Conservation (phyloP, 2,797 vertebrate species). For the Bovichtus diacanthus region DNA sequence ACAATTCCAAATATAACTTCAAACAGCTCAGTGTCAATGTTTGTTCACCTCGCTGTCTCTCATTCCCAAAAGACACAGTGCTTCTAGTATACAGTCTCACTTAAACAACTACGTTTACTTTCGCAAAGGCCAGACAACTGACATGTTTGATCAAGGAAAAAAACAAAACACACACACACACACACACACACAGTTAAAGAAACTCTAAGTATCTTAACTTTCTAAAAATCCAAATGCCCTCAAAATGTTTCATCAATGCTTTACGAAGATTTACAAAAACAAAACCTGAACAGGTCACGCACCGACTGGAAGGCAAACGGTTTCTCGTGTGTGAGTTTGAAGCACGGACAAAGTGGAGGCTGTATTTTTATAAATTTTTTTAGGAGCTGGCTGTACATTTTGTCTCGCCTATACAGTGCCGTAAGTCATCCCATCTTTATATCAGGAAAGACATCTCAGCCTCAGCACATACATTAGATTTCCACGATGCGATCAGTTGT, state of each 20-base stretch:
- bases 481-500: constrained; percentile 1
- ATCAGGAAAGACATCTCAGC: constrained; percentile 9
- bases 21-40: constrained; percentile 72
- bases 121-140: constrained; percentile 57
- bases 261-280: constrained; percentile 2
- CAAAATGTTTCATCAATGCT: constrained; percentile 8
- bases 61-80: constrained; percentile 62
- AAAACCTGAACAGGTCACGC: constrained; percentile 34
- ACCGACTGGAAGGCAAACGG: neutral
- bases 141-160: constrained; percentile 64
- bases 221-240: constrained; percentile 14
- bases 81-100: constrained; percentile 60
- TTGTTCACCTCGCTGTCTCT: constrained; percentile 76
- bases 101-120: constrained; percentile 69
- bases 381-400: neutral
- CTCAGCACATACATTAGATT: constrained; percentile 21
- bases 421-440: neutral
- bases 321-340: constrained; percentile 7
- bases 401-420: neutral
- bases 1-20: constrained; percentile 78
- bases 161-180: constrained; percentile 7
- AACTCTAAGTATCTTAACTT: constrained; percentile 21
- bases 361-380: constrained; percentile 17
- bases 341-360: neutral
- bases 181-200: constrained; percentile 12